Percentiles rank a stretch among this genome's conserved stretches.
These are phyloP conservation scores for Archaeoteleia sp. DNA, from an alignment of 2,888 invertebrate genomes.

Conservation along the genomic window DNA sequence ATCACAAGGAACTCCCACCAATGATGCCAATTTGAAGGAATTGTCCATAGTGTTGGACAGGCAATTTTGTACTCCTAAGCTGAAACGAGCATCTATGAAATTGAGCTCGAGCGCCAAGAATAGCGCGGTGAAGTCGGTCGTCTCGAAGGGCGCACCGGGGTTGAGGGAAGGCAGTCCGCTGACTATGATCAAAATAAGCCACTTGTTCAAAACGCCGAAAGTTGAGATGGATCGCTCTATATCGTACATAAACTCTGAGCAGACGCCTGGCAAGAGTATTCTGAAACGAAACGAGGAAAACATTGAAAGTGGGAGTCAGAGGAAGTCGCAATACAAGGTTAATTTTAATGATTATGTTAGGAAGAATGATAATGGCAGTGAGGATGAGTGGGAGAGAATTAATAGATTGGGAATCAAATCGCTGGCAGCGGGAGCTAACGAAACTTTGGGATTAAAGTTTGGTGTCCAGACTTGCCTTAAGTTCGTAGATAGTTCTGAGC, in stretches of 20 bases:
- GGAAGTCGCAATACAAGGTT: constrained; percentile 62
- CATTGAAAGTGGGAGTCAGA: constrained; percentile 5
- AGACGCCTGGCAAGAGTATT: constrained; percentile 68
- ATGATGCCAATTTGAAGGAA: neutral
- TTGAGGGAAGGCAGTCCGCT: constrained; percentile 57
- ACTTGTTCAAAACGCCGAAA: constrained; percentile 64
- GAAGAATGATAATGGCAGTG: no score
- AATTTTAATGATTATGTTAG: constrained; percentile 63
- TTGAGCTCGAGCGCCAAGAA: constrained; percentile 25
- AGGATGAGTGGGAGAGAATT: no score
- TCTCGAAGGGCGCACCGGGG: constrained; percentile 52
- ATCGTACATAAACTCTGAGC: constrained; percentile 65
- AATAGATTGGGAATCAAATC: no score
- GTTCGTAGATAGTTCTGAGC: no score
- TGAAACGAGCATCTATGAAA: constrained; percentile 1
- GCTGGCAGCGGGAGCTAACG: constrained; percentile 49
- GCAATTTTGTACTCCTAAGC: constrained; percentile 15
- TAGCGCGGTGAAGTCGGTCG: constrained; percentile 39
- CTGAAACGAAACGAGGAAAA: constrained; percentile 58
- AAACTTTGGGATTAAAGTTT: no score
- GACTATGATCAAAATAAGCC: constrained; percentile 62
- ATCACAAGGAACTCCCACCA: no score
- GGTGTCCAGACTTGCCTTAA: no score
- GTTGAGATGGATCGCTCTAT: constrained; percentile 61
- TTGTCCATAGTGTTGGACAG: neutral